These are phyloP conservation scores for Alauda arvensis DNA, from an alignment of 2,797 vertebrate species.

Conservation along the genomic window DNA sequence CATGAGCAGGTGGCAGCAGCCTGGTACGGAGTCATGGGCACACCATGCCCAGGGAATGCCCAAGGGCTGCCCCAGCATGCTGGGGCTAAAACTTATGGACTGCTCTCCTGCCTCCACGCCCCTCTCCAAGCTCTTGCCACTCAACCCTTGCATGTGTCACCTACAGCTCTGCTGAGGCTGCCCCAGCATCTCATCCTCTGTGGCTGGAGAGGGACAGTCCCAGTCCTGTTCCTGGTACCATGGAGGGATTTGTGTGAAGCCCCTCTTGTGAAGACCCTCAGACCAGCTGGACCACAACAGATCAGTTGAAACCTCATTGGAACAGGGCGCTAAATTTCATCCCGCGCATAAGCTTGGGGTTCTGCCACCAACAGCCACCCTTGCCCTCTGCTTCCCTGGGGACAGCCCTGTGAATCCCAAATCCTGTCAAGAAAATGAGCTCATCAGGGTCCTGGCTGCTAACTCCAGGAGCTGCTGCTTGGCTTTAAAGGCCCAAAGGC, in stretches of 20 bases:
- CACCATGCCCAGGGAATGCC: accelerated
- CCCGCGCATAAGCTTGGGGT: accelerated
- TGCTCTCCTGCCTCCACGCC: not conserved
- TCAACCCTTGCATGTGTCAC: not conserved
- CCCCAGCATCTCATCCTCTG: not conserved
- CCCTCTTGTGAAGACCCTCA: not conserved
- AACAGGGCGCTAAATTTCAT: accelerated
- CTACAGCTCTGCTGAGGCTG: not conserved
- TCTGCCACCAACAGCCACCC: not conserved
- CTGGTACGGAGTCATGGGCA: accelerated
- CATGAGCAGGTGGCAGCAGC: not conserved
- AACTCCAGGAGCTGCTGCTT: accelerated
- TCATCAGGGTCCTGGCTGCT: not conserved
- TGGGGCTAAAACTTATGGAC: not conserved
- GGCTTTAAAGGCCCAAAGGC: not conserved
- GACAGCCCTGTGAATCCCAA: not conserved
- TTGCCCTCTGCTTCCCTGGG: not conserved
- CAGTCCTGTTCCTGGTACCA: not conserved
- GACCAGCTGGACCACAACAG: not conserved
- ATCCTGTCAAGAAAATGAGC: not conserved
- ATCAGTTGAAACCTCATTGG: not conserved
- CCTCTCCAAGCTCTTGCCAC: not conserved
- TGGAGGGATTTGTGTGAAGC: not conserved
- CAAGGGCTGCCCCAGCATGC: accelerated
- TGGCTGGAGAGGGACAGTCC: accelerated